Evolutionary conservation across 2,888 invertebrate genomes (phyloP), one percentile per base, ranked within the genome.

Genomic region (Pristionchus maxplancki): DNA sequence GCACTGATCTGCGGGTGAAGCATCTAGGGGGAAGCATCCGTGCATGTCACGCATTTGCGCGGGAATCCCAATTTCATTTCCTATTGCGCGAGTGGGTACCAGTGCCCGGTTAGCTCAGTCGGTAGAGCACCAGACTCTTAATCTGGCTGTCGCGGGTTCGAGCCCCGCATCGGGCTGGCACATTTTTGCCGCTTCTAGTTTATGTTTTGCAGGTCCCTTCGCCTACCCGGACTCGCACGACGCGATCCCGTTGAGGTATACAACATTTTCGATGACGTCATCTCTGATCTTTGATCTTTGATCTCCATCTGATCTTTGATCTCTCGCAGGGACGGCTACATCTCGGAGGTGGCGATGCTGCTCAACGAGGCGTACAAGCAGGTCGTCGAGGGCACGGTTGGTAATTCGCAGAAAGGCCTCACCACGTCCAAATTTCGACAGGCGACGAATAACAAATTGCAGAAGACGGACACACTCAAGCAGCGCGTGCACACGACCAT

Each of bases 111-210:
- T 92, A 92, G 92, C 92, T 92, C 92, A 92, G 92, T 92, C 92
- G 92, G 92, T 92, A 92, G 92, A 92, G 92, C 92, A 92, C 92
- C 92, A 92, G 92, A 92, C 92, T 92, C 92, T 92, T 92, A 92
- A 92, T 91, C 91, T 91, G 91, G 91, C 88, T 90, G 90, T 90
- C 90, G 90, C 90, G 90, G 90, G 88, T 88, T 88, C 88, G 88
- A 88, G 88, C 88, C 88, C 88, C 88, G 88, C 88, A 88, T 88
- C 88, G 88, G 88, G 88, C 88, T 88, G 88, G 74, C 71, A 87
- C 58, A 34, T 34, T 84, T 84, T 84, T 84, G 28, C 67, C 34
- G 31, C 1, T 9, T 24, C 37, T 20, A 71, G 37, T 71, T 71
- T 71, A 37, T 24, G 1, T 4, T 5, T 28, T 78, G 24, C 78